Conservation (phyloP, 2,113 vertebrate genomes). For the Hemiprocne comata region DNA sequence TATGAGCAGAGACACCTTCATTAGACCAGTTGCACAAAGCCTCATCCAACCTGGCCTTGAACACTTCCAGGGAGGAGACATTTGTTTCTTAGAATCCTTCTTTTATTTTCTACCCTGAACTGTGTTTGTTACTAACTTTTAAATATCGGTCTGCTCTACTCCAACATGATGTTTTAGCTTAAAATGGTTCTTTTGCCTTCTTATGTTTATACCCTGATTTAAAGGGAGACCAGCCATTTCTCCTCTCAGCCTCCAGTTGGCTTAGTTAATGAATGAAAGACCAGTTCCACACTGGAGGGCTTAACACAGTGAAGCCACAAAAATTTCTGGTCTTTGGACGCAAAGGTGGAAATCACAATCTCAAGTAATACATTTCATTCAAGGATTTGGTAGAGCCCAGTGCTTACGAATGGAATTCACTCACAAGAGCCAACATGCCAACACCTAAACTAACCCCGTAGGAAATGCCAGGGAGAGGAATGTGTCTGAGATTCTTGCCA, state of each 20-base stretch:
- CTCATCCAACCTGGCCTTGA: not conserved
- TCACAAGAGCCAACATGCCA: not conserved
- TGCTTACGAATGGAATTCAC: not conserved
- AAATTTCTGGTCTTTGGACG: not conserved
- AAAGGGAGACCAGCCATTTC: not conserved
- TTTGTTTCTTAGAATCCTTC: not conserved
- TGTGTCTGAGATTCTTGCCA: not conserved
- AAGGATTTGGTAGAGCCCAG: fast-evolving
- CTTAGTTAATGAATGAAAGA: not conserved
- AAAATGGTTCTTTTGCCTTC: not conserved
- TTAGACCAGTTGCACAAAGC: not conserved
- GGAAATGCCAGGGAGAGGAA: not conserved
- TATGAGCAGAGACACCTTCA: not conserved
- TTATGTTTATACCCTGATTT: not conserved
- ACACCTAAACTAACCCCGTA: not conserved
- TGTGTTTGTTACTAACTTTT: not conserved
- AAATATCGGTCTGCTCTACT: not conserved
- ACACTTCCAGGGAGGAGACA: not conserved
- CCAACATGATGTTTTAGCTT: not conserved
- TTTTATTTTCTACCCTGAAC: not conserved
- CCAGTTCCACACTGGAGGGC: fast-evolving
- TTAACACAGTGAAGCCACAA: not conserved
- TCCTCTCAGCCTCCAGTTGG: not conserved
- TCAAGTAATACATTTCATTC: not conserved
- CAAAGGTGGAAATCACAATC: not conserved